Evolutionary conservation across 2,888 invertebrate species (phyloP).

Genomic region (Cataglyphis rosenhaueri): DNA sequence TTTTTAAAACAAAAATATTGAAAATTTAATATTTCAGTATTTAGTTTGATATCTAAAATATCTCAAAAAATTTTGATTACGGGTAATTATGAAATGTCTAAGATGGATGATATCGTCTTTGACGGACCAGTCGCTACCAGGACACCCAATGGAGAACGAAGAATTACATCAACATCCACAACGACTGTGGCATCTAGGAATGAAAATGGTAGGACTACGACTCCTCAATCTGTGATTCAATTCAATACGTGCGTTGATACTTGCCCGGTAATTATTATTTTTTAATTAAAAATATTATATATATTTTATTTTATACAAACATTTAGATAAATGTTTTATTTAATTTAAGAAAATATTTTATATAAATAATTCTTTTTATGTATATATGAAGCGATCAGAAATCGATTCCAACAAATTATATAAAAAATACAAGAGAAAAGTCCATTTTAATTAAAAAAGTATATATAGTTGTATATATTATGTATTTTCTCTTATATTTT

Average conservation of each 20-base stretch:
- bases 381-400: not conserved
- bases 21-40: not conserved
- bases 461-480: not conserved
- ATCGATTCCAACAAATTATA: too few relatives aligned
- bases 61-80: not conserved
- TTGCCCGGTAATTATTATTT: constrained; percentile 65
- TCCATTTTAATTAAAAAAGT: not conserved
- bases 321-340: not conserved
- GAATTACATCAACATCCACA: constrained; percentile 11
- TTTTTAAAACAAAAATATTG: not conserved
- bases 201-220: not conserved
- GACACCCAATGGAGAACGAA: not conserved
- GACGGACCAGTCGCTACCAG: constrained; percentile 64
- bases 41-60: not conserved
- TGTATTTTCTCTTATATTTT: not conserved
- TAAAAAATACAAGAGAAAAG: too few relatives aligned
- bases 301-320: not conserved
- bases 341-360: not conserved
- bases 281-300: not conserved
- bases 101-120: constrained; percentile 74
- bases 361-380: constrained; percentile 1
- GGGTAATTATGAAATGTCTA: not conserved
- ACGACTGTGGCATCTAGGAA: not conserved
- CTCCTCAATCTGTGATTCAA: not conserved
- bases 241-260: constrained; percentile 40